These are phyloP conservation scores for Ageneiosus marmoratus DNA, from an alignment of 2,113 vertebrate genomes.

Conservation along the genomic window DNA sequence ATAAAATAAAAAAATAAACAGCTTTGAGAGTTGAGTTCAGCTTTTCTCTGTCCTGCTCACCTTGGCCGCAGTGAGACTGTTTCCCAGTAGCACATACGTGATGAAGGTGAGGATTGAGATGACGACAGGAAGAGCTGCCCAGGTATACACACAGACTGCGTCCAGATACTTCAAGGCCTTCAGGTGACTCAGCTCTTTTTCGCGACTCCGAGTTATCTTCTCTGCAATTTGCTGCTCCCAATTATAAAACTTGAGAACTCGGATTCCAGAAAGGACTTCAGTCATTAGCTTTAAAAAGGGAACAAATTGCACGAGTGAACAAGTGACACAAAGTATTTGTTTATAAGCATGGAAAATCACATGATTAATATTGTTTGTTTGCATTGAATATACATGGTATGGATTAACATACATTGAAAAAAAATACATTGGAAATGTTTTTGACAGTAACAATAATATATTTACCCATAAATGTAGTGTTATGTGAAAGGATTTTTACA, in stretches of 20 bases:
- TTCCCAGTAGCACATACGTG: constrained; percentile 86
- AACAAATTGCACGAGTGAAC: not conserved
- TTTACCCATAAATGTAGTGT: too few species aligned
- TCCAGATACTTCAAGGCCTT: constrained; percentile 85
- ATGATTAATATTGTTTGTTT: too few species aligned
- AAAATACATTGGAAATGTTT: too few species aligned
- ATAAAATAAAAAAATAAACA: not conserved
- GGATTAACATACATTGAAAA: too few species aligned
- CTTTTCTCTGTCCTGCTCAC: constrained; percentile 64
- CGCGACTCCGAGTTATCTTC: constrained; percentile 75
- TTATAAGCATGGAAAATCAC: too few species aligned
- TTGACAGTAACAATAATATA: too few species aligned
- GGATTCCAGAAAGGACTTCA: constrained; percentile 87
- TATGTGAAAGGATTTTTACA: too few species aligned
- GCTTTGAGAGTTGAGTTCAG: not conserved
- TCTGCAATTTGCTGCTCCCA: constrained; percentile 86
- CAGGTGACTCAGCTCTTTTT: constrained; percentile 80
- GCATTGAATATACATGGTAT: too few species aligned
- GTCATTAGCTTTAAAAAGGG: constrained; percentile 82
- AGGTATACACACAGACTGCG: constrained; percentile 91
- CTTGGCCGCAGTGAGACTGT: constrained; percentile 93
- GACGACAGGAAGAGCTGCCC: constrained; percentile 91
- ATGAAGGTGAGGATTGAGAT: constrained; percentile 91
- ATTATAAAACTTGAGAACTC: constrained; percentile 90
- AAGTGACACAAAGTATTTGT: too few species aligned